Evolutionary conservation across 2,888 invertebrate species (phyloP).

Genomic region (Trichopria drosophilae): DNA sequence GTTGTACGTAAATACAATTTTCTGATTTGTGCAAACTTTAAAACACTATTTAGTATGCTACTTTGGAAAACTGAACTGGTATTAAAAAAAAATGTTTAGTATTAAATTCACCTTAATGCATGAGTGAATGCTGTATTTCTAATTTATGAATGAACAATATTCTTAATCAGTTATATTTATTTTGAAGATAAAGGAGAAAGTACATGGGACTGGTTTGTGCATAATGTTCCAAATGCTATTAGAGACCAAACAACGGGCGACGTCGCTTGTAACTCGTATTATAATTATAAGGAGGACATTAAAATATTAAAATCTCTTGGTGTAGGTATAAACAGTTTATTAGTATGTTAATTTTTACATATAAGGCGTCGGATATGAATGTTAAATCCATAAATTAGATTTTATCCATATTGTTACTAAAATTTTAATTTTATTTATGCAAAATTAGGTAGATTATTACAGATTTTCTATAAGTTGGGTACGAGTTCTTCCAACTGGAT

Average conservation of each 20-base stretch:
- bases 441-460: slow-evolving; percentile 56
- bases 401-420: not conserved
- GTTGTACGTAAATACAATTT: too few species aligned
- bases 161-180: too few species aligned
- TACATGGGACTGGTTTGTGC: slow-evolving; percentile 65
- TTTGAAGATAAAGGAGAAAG: slow-evolving; percentile 68
- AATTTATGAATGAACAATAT: too few species aligned
- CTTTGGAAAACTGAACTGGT: too few species aligned
- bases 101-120: too few species aligned
- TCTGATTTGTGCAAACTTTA: too few species aligned
- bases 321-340: too few species aligned
- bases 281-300: slow-evolving; percentile 43
- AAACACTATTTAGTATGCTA: too few species aligned
- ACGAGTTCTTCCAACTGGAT: slow-evolving; percentile 59
- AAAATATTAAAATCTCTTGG: slow-evolving; percentile 37
- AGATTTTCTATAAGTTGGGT: slow-evolving; percentile 58
- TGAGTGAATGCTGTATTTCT: too few species aligned
- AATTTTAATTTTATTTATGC: too few species aligned
- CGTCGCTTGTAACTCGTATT: slow-evolving; percentile 47
- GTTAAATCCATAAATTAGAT: too few species aligned
- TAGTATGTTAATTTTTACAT: not conserved
- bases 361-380: not conserved
- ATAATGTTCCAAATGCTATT: slow-evolving; percentile 62
- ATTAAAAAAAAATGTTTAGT: too few species aligned
- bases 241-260: slow-evolving; percentile 61